Base-by-base conservation (phyloP, 2,888 invertebrate genomes). In the Drosophila imparisetae region DNA sequence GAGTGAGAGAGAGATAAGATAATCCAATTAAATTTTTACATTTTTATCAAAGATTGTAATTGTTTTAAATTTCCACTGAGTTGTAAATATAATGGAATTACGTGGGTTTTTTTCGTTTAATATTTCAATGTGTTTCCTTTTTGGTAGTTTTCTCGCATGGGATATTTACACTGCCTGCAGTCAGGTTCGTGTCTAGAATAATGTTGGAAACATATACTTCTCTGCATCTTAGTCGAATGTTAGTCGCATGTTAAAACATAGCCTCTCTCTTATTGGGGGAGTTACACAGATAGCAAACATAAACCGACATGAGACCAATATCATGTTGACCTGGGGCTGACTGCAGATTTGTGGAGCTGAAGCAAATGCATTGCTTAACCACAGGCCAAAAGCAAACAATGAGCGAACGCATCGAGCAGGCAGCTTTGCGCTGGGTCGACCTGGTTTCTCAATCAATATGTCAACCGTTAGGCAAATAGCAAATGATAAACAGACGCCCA, bases 401-500 rank as follows among this genome's bases (percentile, higher is more conserved):
- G 54, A 38, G 72, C 58, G 7, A 24, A 45, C 36, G 71, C 71
- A 40, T 24, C 15, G 48, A 59, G 36, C 58, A 57, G 32, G 15
- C 53, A 18, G 29, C 11, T 24, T 21, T 4, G 52, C 10, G 52
- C 21, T 53, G 53, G 45, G 32, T 59, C 76, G 80, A 78, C 78
- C 78, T 80, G 72, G 61, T 80, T 78, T 78, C 57, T 61, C 62
- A 74, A 77, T 74, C 74, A 78, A 77, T 77, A 77, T 78, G 79
- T 49, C 74, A 77, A 78, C 69, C 69, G 78, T 78, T 78, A 50
- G 62, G 60, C 59, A 74, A 77, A 78, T 48, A 61, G 53, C 49
- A 57, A 70, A 70, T 77, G 67, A 66, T 74, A 74, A 74, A 69
- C 64, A 74, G 69, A 50, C 50, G 76, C 54, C 61, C 54, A 54